phyloP scores from a whole-genome alignment of 2,888 invertebrate species.

The Clistopyga incitator region DNA sequence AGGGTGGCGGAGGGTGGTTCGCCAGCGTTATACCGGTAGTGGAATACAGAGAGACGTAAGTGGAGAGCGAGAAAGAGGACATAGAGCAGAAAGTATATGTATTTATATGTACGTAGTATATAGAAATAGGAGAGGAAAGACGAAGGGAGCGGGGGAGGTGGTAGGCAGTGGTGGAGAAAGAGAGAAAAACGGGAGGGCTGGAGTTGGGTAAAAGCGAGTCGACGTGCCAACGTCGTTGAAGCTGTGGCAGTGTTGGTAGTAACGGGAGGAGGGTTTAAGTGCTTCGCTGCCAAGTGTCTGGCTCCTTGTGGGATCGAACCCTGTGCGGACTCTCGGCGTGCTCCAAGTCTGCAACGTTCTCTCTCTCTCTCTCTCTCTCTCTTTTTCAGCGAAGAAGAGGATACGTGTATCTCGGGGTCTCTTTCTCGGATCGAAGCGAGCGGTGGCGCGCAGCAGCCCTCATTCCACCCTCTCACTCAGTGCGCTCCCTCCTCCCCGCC shows the following conservation, averaged over 20 bases:
- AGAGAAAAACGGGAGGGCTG: constrained; percentile 62
- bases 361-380: constrained; percentile 36
- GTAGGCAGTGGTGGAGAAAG: constrained; percentile 59
- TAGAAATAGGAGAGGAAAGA: constrained; percentile 48
- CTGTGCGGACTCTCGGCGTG: constrained; percentile 60
- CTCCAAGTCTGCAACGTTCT: constrained; percentile 37
- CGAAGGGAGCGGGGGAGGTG: constrained; percentile 54
- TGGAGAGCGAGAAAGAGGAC: constrained; percentile 61
- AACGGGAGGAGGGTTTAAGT: constrained; percentile 78
- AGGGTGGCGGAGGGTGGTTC: constrained; percentile 60
- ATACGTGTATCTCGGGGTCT: constrained; percentile 20
- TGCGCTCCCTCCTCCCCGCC: constrained; percentile 73
- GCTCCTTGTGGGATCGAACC: constrained; percentile 83
- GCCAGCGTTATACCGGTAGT: constrained; percentile 54
- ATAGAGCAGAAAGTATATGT: constrained; percentile 20
- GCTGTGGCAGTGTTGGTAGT: constrained; percentile 9
- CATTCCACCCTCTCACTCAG: constrained; percentile 61
- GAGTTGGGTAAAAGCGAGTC: constrained; percentile 37
- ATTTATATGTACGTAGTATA: constrained; percentile 15
- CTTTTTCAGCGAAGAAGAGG: constrained; percentile 23
- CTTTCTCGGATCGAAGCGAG: constrained; percentile 45
- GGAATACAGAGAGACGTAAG: constrained; percentile 63
- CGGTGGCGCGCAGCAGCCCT: constrained; percentile 48
- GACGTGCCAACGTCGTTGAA: constrained; percentile 23
- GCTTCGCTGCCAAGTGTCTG: constrained; percentile 82